Evolutionary conservation across 2,888 invertebrate species (phyloP), one percentile per base, ranked within the genome.

Genomic region (Ptychoptera albimana): DNA sequence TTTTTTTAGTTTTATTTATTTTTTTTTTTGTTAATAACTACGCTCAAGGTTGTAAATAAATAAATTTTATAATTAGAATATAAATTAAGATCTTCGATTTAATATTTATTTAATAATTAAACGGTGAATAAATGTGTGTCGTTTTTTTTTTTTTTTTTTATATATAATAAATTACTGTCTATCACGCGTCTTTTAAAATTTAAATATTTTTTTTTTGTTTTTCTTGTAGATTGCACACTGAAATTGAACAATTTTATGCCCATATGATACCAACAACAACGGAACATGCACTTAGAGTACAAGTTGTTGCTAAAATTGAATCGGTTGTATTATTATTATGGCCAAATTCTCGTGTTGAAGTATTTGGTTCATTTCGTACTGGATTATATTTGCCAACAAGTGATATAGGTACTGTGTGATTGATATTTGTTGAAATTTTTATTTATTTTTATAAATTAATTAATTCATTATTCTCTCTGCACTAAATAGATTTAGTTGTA

Each of bases 351-450:
- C 75, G 86, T 64, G 93, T 97, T 52, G 92, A 96, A 70, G 86
- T 96, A 57, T 98, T 97, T 72, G 97, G 97, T 57, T 94, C 94
- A 59, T 96, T 94, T 70, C 79, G 91, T 55, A 97, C 97, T 50
- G 93, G 93, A 45, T 79, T 98, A 51, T 98, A 96, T 71, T 75
- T 98, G 63, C 97, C 97, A 52, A 96, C 96, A 58, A 93, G 93
- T 60, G 81, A 81, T 60, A 80, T 81, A 57, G 36, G 36, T 36
- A 36, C 56, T 29, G 13, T 12, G 10, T 10, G 6, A 4, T 30
- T 10, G 3, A 23, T 37, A 23, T 42, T 7, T 37, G 23, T 12
- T 11, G 11, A 6, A 4, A 14, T 13, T 6, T 36, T 9, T 16
- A 23, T 37, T 35, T 30, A 37, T 13, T 43, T n/a, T 10, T 9